Evolutionary conservation across 2,113 vertebrate genomes (phyloP), one percentile per base, ranked within the genome.

Genomic region (Maccullochella peelii): DNA sequence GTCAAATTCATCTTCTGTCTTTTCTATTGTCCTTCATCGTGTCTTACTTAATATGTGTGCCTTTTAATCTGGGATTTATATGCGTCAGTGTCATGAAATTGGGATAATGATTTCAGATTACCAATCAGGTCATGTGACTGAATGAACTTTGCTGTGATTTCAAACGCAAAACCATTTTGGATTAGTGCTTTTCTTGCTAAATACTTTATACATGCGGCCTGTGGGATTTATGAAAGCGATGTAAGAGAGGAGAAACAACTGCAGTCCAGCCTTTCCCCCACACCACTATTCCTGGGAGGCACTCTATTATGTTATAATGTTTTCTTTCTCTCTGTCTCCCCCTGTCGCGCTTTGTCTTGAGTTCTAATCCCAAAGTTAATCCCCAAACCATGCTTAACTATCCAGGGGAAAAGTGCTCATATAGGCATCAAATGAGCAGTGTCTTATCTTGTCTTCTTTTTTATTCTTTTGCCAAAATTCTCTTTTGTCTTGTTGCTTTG

Each of bases 301-400:
- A 73, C 49, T 74, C 86, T 52, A 88, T 78, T 79, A 59, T 50
- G 44, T 83, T 80, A 65, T 80, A 75, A 78, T 81, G 77, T 18
- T 58, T 68, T 80, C 12, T 73, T 36, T 79, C 83, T 73, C 57
- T 25, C 63, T 55, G 21, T 77, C 36, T 54, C 55, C 63, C 59
- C 44, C 16, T 36, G 50, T 82, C 27, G 50, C n/a, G 12, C 82
- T 86, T 67, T 73, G 62, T 69, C 62, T 44, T 50, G 8, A 59
- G 11, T 47, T 85, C 30, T 82, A 87, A 73, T 83, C 91, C 78
- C 76, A 57, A 33, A 10, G 61, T 59, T 67, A 59, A 70, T 83
- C 77, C 69, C 52, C 5, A n/a, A 77, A 88, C 86, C 73, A 79
- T 79, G 76, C 65, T 84, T 83, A 86, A 79, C 73, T 61, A 16